A percentile compares a stretch with the other conserved stretches of the same genome.
phyloP scores from a whole-genome alignment of 2,113 vertebrate genomes.

The Sinosuthora webbiana region DNA sequence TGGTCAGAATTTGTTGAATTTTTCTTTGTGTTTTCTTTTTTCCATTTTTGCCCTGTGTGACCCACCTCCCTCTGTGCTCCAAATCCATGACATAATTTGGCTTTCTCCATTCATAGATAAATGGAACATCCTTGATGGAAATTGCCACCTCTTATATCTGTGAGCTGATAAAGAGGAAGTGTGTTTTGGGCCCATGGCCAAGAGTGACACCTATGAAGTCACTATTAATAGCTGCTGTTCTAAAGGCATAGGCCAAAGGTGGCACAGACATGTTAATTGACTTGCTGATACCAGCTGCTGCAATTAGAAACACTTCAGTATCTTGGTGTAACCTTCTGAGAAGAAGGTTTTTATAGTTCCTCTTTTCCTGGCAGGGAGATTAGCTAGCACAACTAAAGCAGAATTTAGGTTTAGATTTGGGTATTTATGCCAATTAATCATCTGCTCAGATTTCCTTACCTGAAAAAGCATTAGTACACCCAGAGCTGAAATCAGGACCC shows the following conservation, averaged over 20 bases:
- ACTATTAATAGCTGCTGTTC: neutral
- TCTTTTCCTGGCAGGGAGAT: neutral
- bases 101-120: neutral
- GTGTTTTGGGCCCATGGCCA: neutral
- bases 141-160: neutral
- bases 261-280: neutral
- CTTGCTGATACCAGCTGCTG: neutral
- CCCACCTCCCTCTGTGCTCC: neutral
- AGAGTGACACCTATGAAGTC: neutral
- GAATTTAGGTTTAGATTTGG: neutral
- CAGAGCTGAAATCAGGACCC: neutral
- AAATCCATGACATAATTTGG: neutral
- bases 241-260: neutral
- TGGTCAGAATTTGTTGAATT: neutral
- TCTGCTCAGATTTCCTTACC: neutral
- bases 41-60: rapidly evolving
- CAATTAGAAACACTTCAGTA: neutral
- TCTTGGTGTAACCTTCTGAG: neutral
- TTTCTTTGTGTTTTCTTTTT: neutral
- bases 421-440: neutral
- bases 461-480: neutral
- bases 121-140: neutral
- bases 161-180: neutral
- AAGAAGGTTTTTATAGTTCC: neutral
- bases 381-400: neutral